These are phyloP conservation scores for Branchellion lobata DNA, from an alignment of 2,888 invertebrate species.

Conservation along the genomic window DNA sequence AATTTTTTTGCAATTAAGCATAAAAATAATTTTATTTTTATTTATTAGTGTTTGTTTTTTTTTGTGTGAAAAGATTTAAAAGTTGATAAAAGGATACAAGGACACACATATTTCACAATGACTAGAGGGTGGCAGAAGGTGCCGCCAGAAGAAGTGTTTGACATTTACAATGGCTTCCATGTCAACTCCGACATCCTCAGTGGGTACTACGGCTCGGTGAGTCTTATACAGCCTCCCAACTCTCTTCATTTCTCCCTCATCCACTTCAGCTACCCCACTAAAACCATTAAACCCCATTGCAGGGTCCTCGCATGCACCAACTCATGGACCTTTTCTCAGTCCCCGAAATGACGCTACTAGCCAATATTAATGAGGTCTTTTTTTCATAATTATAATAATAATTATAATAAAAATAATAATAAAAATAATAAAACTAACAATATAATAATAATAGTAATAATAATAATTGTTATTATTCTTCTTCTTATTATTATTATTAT, in stretches of 20 bases:
- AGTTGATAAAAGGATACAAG: too few species aligned
- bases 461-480: too few species aligned
- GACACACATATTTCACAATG: too few species aligned
- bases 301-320: constrained; percentile 74
- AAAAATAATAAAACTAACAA: not conserved
- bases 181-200: constrained; percentile 61
- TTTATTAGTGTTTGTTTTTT: too few species aligned
- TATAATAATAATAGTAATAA: too few species aligned
- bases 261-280: too few species aligned
- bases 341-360: constrained; percentile 89
- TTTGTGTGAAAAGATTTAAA: too few species aligned
- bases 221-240: not conserved
- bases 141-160: constrained; percentile 78
- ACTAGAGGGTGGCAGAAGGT: constrained; percentile 78
- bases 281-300: not conserved
- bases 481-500: too few species aligned
- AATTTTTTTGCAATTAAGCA: not conserved
- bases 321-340: constrained; percentile 93
- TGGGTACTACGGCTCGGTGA: constrained; percentile 60
- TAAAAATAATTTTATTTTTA: too few species aligned
- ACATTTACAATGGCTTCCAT: constrained; percentile 71
- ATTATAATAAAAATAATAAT: not conserved
- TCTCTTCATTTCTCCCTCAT: too few species aligned
- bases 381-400: not conserved
- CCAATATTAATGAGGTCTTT: constrained; percentile 79